Percentiles rank a stretch among this genome's conserved stretches.
phyloP scores from a whole-genome alignment of 2,113 vertebrate species.

The Fulica atra region DNA sequence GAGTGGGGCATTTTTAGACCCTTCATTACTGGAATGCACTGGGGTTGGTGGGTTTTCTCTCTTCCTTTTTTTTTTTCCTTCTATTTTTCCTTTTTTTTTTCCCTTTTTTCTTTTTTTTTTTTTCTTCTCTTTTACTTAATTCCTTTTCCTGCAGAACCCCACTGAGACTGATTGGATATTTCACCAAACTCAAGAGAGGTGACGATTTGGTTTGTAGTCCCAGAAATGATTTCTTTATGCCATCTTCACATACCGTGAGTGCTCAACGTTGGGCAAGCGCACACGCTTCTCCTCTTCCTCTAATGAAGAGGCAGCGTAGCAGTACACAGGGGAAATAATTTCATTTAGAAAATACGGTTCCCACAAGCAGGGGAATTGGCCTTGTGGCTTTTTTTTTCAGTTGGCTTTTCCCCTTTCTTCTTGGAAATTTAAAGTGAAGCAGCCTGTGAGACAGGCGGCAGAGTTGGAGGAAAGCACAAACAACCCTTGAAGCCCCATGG shows the following conservation, averaged over 20 bases:
- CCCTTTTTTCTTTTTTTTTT: too few relatives aligned
- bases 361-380: background rate
- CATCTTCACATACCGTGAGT: background rate
- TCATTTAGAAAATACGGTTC: background rate
- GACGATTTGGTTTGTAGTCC: background rate
- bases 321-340: background rate
- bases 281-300: background rate
- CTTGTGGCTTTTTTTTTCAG: background rate
- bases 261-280: background rate
- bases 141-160: background rate
- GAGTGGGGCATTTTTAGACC: constrained; percentile 47
- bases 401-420: background rate
- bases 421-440: background rate
- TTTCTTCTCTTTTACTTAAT: background rate
- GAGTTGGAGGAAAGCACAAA: background rate
- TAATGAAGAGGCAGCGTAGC: background rate
- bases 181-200: constrained; percentile 12
- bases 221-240: background rate
- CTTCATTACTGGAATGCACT: constrained; percentile 27
- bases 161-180: constrained; percentile 29
- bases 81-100: background rate
- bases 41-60: background rate
- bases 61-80: background rate
- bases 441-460: background rate
- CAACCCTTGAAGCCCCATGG: background rate